phyloP scores from a whole-genome alignment of 1,140 invertebrate species.

The Chionoecetes opilio region DNA sequence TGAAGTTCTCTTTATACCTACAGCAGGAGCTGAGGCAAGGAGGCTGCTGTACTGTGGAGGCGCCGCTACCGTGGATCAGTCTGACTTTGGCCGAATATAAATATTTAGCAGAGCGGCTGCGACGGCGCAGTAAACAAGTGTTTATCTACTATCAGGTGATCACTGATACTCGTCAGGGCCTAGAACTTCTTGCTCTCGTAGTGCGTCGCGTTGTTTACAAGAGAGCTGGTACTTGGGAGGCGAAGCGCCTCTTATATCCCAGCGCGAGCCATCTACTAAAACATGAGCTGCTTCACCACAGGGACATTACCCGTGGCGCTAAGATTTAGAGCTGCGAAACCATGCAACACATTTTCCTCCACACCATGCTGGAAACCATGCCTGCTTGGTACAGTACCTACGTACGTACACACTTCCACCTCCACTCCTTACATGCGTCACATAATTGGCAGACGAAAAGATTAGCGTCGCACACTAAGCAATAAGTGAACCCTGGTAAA shows the following conservation, averaged over 20 bases:
- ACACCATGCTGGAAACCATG: no score
- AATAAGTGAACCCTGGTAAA: no score
- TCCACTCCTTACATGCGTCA: no score
- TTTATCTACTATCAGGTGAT: background rate
- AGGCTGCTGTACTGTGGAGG: background rate
- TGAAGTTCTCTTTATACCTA: slow-evolving; percentile 63
- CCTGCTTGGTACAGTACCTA: no score
- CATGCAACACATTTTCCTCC: no score
- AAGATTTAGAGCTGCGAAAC: no score
- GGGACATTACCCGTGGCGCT: no score
- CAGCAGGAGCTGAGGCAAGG: slow-evolving; percentile 32
- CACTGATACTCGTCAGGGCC: background rate
- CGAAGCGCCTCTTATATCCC: background rate
- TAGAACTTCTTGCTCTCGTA: no score
- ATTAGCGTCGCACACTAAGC: no score
- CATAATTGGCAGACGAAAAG: no score
- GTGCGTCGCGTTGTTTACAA: background rate
- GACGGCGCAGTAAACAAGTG: background rate
- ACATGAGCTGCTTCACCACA: background rate
- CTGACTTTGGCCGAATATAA: background rate
- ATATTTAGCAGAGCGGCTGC: background rate
- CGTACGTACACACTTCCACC: no score
- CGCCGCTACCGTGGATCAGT: background rate
- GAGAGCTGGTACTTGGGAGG: no score
- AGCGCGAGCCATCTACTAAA: background rate